Conservation (phyloP, 2,888 invertebrate species). For the Xanthorhoe designata region DNA sequence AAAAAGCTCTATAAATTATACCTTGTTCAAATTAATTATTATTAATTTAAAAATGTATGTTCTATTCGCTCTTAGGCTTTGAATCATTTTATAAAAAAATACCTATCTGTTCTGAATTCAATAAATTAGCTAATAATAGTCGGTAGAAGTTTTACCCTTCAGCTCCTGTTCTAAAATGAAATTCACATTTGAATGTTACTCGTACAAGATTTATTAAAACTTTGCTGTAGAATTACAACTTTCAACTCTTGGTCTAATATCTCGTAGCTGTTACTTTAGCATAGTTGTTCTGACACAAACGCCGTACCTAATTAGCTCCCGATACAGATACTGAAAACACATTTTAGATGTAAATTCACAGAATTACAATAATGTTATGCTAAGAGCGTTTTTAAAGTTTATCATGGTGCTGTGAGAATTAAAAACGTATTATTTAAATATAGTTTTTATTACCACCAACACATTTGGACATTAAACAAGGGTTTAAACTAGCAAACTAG, state of each 20-base stretch:
- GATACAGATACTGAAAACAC: constrained; percentile 11
- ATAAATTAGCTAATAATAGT: not conserved
- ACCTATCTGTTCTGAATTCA: not conserved
- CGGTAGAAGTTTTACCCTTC: not conserved
- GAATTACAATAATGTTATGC: constrained; percentile 19
- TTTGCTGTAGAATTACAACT: not conserved
- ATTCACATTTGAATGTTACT: not conserved
- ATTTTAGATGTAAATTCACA: constrained; percentile 13
- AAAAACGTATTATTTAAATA: not conserved
- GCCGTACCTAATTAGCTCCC: constrained; percentile 11
- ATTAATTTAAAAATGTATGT: constrained; percentile 6
- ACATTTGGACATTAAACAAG: not conserved
- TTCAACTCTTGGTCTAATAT: constrained; percentile 4
- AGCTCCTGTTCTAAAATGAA: constrained; percentile 2
- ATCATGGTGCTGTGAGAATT: constrained; percentile 43
- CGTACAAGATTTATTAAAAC: not conserved
- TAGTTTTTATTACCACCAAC: not conserved
- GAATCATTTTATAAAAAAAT: not conserved
- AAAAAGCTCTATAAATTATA: constrained; percentile 5
- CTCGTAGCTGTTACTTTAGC: not conserved
- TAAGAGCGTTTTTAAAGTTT: constrained; percentile 45
- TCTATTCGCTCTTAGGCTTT: constrained; percentile 6
- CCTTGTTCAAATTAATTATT: constrained; percentile 7
- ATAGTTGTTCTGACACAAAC: constrained; percentile 6
- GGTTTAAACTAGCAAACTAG: not conserved